Base-by-base conservation (phyloP, 1,140 invertebrate genomes). In the Episyrphus balteatus region DNA sequence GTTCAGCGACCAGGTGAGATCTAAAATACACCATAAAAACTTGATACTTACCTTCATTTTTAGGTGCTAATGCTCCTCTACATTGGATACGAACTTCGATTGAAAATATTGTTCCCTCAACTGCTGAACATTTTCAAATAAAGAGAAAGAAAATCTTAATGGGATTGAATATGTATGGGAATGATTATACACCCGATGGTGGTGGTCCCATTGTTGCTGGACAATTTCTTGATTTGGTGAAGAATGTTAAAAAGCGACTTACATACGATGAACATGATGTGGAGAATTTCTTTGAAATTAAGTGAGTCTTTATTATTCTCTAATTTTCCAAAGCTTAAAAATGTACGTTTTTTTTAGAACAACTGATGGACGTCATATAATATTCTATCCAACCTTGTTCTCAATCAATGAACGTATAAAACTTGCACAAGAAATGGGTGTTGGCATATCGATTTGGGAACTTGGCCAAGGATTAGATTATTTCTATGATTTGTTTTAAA, bases 131-230 rank as follows among this genome's bases (percentile, higher is more conserved):
- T 33, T 53, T 69, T n/a, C 68, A 73, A 48, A 68, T 71, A 15
- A 79, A 80, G 53, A 71, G 87, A 44, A 58, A 70, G 7, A 89
- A 95, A 73, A 86, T 96, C 44, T 71, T 95, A 30, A 62, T 94
- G 47, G 93, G 93, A 7, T 61, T 96, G 2, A 97, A 96, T 72
- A 92, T 95, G 70, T 97, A 96, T 74, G 92, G 93, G 8, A 85
- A 91, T 65, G 84, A 88, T 56, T 94, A 87, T 59, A 84, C 81
- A 1, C 74, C 80, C 1, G 79, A 81, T 53, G 85, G 83, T 15
- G 82, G 82, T 30, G 82, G 82, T 7, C 79, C 90, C 2, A 83
- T 95, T 54, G 63, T 93, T 15, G 86, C 81, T 10, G 73, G 77
- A 26, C 80, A 89, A 57, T 94, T 84, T 70, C 73, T 91, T 38